Conservation (phyloP, 2,888 invertebrate genomes). For the Mesopsocus fuscifrons region DNA sequence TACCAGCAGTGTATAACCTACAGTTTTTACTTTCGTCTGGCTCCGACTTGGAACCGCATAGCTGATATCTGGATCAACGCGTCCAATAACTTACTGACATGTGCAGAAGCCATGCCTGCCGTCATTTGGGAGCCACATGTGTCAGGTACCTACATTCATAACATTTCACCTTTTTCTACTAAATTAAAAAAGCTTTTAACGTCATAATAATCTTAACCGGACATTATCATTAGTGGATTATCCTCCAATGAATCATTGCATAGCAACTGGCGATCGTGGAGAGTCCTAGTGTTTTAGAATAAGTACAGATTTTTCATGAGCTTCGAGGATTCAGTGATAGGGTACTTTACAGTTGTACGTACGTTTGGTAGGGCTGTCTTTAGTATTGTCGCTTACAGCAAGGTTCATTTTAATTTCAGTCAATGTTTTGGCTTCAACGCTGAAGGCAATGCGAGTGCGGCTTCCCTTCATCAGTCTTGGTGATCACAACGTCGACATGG, state of each 20-base stretch:
- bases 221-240: too few relatives aligned
- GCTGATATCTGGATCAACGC: neutral
- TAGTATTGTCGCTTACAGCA: neutral
- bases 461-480: neutral
- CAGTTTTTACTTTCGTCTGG: neutral
- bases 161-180: neutral
- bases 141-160: neutral
- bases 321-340: too few relatives aligned
- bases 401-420: neutral
- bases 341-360: too few relatives aligned
- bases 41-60: neutral
- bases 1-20: slow-evolving; percentile 6
- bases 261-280: too few relatives aligned
- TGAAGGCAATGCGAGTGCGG: neutral
- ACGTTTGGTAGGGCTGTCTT: too few relatives aligned
- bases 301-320: too few relatives aligned
- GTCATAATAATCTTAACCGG: too few relatives aligned
- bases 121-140: neutral
- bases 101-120: neutral
- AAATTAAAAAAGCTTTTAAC: too few relatives aligned
- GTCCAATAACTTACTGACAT: neutral
- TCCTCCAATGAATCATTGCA: too few relatives aligned
- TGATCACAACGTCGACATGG: neutral
- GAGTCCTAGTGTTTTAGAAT: too few relatives aligned
- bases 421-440: neutral